These are phyloP conservation scores for Microcebus griseorufus DNA, from an alignment of 2,113 vertebrate genomes.

Conservation along the genomic window DNA sequence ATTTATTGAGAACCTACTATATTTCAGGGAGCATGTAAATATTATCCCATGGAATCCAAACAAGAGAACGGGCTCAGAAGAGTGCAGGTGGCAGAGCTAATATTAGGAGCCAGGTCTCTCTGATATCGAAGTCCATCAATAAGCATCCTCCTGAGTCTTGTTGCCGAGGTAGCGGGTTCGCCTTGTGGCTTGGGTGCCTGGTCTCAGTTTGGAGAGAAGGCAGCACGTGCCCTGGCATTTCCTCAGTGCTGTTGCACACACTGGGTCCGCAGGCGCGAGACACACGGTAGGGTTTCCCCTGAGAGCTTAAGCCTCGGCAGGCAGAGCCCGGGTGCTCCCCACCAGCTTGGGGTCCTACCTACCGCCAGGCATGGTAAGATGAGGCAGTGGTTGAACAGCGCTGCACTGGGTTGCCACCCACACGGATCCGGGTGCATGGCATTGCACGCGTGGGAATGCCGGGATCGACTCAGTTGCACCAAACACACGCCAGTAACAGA, in stretches of 20 bases:
- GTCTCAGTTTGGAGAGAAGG: not conserved
- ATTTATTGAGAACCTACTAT: not conserved
- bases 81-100: not conserved
- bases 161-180: accelerated
- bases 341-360: accelerated
- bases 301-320: not conserved
- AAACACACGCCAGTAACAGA: not conserved
- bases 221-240: not conserved
- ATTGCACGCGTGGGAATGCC: accelerated
- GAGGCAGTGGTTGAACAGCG: not conserved
- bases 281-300: not conserved
- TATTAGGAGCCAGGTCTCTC: not conserved
- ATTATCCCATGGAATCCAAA: not conserved
- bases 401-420: accelerated
- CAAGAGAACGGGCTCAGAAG: not conserved
- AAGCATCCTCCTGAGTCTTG: too few relatives aligned
- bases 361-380: accelerated
- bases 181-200: not conserved
- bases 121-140: not conserved
- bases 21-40: not conserved
- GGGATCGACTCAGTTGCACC: not conserved
- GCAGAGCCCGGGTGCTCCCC: not conserved
- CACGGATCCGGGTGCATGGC: accelerated
- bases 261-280: not conserved
- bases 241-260: not conserved